Evolutionary conservation across 1,140 invertebrate species (phyloP), one percentile per base, ranked within the genome.

Genomic region (Aphelinus certus): DNA sequence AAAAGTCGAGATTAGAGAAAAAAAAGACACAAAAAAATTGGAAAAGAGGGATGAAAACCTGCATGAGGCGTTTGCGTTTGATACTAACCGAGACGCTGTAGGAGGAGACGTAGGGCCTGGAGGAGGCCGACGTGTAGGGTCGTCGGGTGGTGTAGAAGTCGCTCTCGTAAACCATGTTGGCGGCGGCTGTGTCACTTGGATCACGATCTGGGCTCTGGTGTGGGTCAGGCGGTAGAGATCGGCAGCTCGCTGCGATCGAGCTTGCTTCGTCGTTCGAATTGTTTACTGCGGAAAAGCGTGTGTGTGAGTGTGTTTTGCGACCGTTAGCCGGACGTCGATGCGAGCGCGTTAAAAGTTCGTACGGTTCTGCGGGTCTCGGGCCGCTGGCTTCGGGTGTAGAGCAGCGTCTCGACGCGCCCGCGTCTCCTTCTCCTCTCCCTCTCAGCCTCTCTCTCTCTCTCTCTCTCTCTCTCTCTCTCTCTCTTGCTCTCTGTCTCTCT

Each of bases 91-190:
- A 92, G 77, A 94, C 90, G 84, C 91, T 91, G 87, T 93, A 95
- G 82, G 94, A 93, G 82, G 91, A 92, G 80, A 91, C 89, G 79
- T 90, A 88, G 74, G 93, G 93, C 84, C 92, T 88, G 82, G 75
- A 69, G n/a, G 72, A 62, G 3, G 65, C 68, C 43, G 61, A 63
- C 1, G 92, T 90, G 86, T 94, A 94, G 67, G 94, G 94, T 88
- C 94, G 92, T 88, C 94, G 92, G 86, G 92, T 95, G 81, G 94
- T 95, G 88, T 94, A 94, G 88, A 95, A 95, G 89, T 95, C 94
- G 90, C 92, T 93, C 90, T 94, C 93, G 93, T 95, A 95, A 90
- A 95, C 94, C 94, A 95, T 95, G 86, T 91, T 91, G 51, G 4
- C 9, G 51, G 4, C 9, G 51, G 51, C 9, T 9, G 51, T 6